Evolutionary conservation across 2,797 vertebrate species (phyloP).

Genomic region (Bovichtus diacanthus): DNA sequence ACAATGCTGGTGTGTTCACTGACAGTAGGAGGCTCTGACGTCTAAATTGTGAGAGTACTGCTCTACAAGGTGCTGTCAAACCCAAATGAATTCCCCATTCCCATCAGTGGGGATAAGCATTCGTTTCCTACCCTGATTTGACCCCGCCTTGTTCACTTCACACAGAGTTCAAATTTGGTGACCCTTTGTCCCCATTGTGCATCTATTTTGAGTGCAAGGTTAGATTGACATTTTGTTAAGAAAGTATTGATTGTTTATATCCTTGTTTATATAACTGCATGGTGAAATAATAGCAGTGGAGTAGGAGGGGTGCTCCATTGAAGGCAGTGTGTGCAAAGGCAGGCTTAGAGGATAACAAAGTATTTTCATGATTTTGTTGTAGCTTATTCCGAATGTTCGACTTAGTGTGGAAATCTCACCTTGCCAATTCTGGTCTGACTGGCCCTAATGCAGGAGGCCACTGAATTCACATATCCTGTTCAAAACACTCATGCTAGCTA

Average conservation of each 20-base stretch:
- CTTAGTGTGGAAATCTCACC: slow-evolving; percentile 4
- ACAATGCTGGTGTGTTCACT: slow-evolving; percentile 19
- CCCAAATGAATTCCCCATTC: neutral
- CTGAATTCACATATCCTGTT: neutral
- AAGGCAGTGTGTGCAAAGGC: slow-evolving; percentile 7
- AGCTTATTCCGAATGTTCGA: neutral
- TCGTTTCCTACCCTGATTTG: neutral
- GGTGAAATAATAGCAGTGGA: slow-evolving; percentile 36
- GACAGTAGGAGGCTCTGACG: neutral
- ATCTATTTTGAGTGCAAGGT: neutral
- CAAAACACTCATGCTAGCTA: neutral
- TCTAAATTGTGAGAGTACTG: neutral
- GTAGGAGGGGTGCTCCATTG: slow-evolving; percentile 5
- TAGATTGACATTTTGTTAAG: slow-evolving; percentile 34
- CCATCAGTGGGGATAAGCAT: neutral
- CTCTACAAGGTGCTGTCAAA: neutral
- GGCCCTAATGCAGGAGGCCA: neutral
- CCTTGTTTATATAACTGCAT: slow-evolving; percentile 62
- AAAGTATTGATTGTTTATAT: slow-evolving; percentile 58
- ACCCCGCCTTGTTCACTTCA: neutral
- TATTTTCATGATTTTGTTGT: neutral
- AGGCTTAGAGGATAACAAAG: neutral
- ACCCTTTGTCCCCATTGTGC: slow-evolving; percentile 28
- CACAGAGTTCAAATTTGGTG: slow-evolving; percentile 25
- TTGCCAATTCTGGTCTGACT: neutral